Conservation (phyloP, 37 sponge, comb jelly and placozoan species). For the Spongilla lacustris region DNA sequence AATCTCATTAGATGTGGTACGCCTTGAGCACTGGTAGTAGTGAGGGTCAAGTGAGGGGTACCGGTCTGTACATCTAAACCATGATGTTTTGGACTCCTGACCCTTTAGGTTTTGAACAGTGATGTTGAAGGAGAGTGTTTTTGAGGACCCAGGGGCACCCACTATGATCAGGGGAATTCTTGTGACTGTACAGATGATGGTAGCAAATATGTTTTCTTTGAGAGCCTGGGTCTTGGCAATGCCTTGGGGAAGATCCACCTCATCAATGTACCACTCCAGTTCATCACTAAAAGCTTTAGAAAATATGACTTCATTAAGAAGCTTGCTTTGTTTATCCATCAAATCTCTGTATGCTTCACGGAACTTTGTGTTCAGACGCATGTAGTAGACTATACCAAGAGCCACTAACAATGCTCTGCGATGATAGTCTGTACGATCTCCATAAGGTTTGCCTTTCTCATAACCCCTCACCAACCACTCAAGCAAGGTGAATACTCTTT, state of each 20-base stretch:
- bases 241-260: conserved; percentile 78
- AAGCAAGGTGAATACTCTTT: conserved; percentile 85
- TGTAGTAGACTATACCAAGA: conserved; percentile 81
- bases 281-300: conserved; percentile 43
- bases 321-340: too few relatives aligned
- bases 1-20: conserved; percentile 88
- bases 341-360: too few relatives aligned
- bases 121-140: conserved; percentile 92
- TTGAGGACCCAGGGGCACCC: conserved; percentile 90
- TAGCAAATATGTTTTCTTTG: conserved; percentile 94
- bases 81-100: conserved; percentile 71
- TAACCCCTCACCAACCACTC: conserved; percentile 63
- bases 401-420: conserved; percentile 60
- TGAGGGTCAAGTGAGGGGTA: conserved; percentile 79
- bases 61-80: too few relatives aligned
- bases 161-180: conserved; percentile 89
- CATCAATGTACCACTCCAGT: conserved; percentile 60
- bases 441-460: conserved; percentile 13
- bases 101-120: conserved; percentile 86
- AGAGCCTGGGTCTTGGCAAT: conserved; percentile 89
- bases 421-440: conserved; percentile 11
- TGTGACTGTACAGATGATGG: conserved; percentile 76
- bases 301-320: too few relatives aligned
- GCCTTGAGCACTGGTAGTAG: conserved; percentile 90
- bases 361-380: too few relatives aligned